Conservation (phyloP, 2,113 vertebrate species). For the Psophia crepitans region DNA sequence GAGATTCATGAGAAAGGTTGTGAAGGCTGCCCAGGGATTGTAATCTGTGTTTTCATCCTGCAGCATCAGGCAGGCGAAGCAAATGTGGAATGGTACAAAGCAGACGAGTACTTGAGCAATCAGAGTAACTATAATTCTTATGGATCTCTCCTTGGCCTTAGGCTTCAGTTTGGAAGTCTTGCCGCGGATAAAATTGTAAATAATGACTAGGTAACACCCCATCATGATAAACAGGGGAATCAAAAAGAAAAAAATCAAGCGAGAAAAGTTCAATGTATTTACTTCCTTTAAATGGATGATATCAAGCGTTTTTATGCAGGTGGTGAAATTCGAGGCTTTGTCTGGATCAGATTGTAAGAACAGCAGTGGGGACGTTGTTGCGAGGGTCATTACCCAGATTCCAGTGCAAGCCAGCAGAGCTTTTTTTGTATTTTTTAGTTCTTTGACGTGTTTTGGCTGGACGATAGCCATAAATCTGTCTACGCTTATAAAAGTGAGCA, state of each 20-base stretch:
- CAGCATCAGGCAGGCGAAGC: slow-evolving; percentile 83
- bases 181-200: slow-evolving; percentile 86
- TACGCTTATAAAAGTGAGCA: slow-evolving; percentile 89
- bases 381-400: slow-evolving; percentile 90
- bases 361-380: slow-evolving; percentile 80
- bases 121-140: slow-evolving; percentile 90
- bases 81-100: slow-evolving; percentile 92
- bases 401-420: slow-evolving; percentile 81
- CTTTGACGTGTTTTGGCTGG: slow-evolving; percentile 89
- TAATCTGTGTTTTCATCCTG: slow-evolving; percentile 53
- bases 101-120: slow-evolving; percentile 89
- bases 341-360: slow-evolving; percentile 83
- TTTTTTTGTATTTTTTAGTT: slow-evolving; percentile 89
- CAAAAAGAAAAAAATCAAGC: slow-evolving; percentile 90
- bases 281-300: slow-evolving; percentile 82
- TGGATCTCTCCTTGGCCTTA: slow-evolving; percentile 93
- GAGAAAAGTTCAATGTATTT: slow-evolving; percentile 81
- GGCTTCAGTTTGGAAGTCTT: slow-evolving; percentile 92
- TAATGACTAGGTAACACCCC: slow-evolving; percentile 87
- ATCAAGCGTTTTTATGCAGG: slow-evolving; percentile 89
- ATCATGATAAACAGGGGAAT: slow-evolving; percentile 90
- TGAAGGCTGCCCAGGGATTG: slow-evolving; percentile 86
- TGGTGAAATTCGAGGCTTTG: slow-evolving; percentile 77
- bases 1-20: slow-evolving; percentile 93
- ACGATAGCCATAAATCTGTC: slow-evolving; percentile 97